Evolutionary conservation across 1,140 invertebrate species (phyloP), one percentile per base, ranked within the genome.

Genomic region (Cylas formicarius): DNA sequence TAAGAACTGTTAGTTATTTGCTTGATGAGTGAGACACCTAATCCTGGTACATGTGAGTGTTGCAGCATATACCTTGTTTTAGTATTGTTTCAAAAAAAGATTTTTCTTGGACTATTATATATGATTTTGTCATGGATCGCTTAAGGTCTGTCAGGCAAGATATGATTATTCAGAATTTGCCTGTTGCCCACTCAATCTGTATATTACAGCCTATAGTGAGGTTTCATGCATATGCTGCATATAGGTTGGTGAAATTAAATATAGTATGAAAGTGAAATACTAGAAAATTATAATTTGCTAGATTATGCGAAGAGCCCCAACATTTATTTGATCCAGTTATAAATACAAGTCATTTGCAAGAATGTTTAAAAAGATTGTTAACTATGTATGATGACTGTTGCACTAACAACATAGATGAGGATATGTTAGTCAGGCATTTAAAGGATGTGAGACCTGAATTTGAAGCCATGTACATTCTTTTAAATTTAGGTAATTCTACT

Each of bases 101-200:
- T 17, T 73, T 69, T 18, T 66, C 74, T 3, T 85, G 75, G 71
- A 48, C 66, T 40, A 43, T 67, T 11, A 67, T 77, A 8, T 88
- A 87, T 44, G 79, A 85, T 55, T 89, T 84, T 61, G 72, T 86
- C 22, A 80, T 82, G 53, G 84, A 89, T 66, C 72, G 86, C 16
- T 58, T 87, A 27, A 67, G 84, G 41, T 73, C 81, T 2, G 71
- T 89, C 5, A 69, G 84, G 9, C 82, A 88, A 56, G 86, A 89
- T 60, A 67, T 84, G 40, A 72, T 80, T 1, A 80, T 89, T 27
- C 85, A 88, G 62, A 71, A 74, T 48, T 63, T 80, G 0, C 54
- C 69, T 32, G 63, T 65, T 6, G 6, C 31, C 6, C 54, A 65
- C 9, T 72, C 68, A 17, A 74, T 82, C 14, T 52, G 53, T 1